These are phyloP conservation scores for Paelopatides confundens DNA, from an alignment of 53 echinoderm and acorn worm genomes.

Conservation along the genomic window DNA sequence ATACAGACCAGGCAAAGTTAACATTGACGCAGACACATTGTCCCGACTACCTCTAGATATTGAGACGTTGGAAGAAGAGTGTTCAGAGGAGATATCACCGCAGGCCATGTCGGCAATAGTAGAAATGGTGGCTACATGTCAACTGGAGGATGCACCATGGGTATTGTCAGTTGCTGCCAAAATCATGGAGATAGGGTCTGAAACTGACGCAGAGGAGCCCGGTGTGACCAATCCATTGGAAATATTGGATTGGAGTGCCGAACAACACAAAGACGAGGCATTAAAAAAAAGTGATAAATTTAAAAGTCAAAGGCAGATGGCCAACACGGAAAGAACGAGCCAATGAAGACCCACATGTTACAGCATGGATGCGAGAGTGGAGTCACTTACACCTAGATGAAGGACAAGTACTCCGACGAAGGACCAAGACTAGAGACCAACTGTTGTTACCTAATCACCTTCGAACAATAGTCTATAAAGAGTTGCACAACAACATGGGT, in stretches of 20 bases:
- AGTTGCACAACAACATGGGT: slow-evolving; percentile 51
- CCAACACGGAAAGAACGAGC: slow-evolving; percentile 9
- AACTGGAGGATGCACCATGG: too few species aligned
- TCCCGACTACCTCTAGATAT: not conserved
- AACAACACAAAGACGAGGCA: slow-evolving; percentile 38
- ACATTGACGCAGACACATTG: slow-evolving; percentile 46
- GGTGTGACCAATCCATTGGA: too few species aligned
- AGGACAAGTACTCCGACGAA: slow-evolving; percentile 41
- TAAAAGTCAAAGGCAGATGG: slow-evolving; percentile 26
- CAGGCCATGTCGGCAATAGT: not conserved
- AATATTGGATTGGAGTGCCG: not conserved
- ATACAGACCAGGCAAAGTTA: not conserved
- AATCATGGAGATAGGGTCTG: too few species aligned
- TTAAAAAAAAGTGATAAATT: slow-evolving; percentile 31
- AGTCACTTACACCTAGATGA: slow-evolving; percentile 43
- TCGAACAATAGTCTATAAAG: not conserved
- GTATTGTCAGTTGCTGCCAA: too few species aligned
- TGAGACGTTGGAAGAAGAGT: not conserved
- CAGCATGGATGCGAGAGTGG: slow-evolving; percentile 57
- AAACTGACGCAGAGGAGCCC: too few species aligned
- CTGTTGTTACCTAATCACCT: slow-evolving; percentile 42
- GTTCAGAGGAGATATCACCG: not conserved
- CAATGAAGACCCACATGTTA: not conserved
- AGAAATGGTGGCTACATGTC: not conserved
- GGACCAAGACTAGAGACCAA: slow-evolving; percentile 19